A percentile compares a stretch with the other conserved stretches of the same genome.
Evolutionary conservation across 2,113 vertebrate genomes (phyloP).

Genomic region (Onychostoma macrolepis): DNA sequence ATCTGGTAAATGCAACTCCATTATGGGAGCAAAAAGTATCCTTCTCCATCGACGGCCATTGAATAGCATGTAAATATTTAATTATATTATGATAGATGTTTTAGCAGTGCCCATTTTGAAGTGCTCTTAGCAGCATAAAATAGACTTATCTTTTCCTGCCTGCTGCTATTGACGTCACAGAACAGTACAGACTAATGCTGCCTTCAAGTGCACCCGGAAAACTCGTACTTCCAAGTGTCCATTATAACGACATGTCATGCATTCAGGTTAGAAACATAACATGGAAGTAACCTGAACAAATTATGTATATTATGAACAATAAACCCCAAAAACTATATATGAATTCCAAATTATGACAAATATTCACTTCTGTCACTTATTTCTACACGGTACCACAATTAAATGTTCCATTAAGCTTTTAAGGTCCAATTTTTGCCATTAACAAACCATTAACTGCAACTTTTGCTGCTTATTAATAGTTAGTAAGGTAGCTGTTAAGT

Average conservation of each 20-base stretch:
- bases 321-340: background rate
- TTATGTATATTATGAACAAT: too few species aligned
- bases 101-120: background rate
- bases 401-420: too few species aligned
- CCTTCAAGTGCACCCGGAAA: background rate
- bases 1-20: background rate
- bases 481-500: too few species aligned
- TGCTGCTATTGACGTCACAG: background rate
- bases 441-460: too few species aligned
- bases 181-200: background rate
- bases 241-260: background rate
- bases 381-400: too few species aligned
- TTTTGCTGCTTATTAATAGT: too few species aligned
- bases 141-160: background rate
- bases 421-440: too few species aligned
- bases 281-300: background rate
- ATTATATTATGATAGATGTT: background rate
- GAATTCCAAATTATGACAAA: too few species aligned
- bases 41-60: constrained; percentile 5
- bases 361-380: too few species aligned
- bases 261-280: background rate
- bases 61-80: constrained; percentile 15
- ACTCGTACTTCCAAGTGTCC: background rate
- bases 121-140: background rate
- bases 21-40: background rate